Percentiles rank a stretch among this genome's conserved stretches.
phyloP scores from a whole-genome alignment of 2,888 invertebrate genomes.

The Ichneumon xanthorius region DNA sequence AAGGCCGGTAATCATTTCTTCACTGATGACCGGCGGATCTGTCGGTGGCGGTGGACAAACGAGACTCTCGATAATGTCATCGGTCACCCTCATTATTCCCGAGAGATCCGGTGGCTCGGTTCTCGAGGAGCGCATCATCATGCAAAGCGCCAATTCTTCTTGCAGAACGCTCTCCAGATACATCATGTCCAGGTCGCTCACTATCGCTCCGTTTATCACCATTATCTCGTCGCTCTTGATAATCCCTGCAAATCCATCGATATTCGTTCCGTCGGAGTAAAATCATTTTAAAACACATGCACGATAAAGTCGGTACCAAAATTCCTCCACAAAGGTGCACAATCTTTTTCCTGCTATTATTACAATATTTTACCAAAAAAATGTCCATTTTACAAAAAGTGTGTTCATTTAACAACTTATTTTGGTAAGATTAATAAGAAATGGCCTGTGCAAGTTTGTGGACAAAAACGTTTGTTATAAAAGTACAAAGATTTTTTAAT shows the following conservation, averaged over 20 bases:
- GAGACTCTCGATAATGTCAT: constrained; percentile 97
- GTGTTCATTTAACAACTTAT: too few relatives aligned
- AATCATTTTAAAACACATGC: neutral
- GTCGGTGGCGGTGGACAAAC: constrained; percentile 98
- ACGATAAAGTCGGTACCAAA: too few relatives aligned
- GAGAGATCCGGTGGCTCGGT: constrained; percentile 87
- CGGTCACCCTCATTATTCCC: constrained; percentile 94
- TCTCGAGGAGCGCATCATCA: constrained; percentile 95
- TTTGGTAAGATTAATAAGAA: too few relatives aligned
- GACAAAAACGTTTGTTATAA: too few relatives aligned
- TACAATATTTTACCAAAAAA: too few relatives aligned
- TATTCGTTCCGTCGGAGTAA: neutral
- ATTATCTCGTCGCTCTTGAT: constrained; percentile 99
- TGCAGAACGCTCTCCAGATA: constrained; percentile 98
- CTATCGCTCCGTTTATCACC: constrained; percentile 99
- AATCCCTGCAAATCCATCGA: constrained; percentile 89
- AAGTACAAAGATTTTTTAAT: too few relatives aligned
- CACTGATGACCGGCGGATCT: constrained; percentile 96
- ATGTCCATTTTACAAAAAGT: too few relatives aligned
- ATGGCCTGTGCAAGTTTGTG: too few relatives aligned
- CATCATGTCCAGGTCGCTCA: constrained; percentile 99
- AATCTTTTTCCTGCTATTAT: too few relatives aligned
- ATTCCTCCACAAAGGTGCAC: too few relatives aligned
- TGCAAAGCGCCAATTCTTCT: constrained; percentile 96
- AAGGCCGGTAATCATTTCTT: constrained; percentile 98